Conservation (phyloP, 2,113 vertebrate genomes). For the Prietella phreatophila region DNA sequence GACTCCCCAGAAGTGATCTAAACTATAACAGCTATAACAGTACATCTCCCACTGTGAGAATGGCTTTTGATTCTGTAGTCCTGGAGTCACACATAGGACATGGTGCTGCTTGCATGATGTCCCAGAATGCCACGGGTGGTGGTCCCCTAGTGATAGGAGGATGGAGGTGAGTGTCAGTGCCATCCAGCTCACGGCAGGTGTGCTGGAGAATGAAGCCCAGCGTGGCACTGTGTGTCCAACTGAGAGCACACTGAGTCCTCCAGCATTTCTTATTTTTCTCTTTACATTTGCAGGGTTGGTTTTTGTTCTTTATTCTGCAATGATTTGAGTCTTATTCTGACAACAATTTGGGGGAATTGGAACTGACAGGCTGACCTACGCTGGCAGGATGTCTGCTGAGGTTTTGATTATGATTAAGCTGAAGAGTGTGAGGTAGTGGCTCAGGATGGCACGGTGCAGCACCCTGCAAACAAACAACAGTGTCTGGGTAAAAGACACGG, state of each 20-base stretch:
- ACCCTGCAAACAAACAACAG: neutral
- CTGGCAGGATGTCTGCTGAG: conserved; percentile 26
- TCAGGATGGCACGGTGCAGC: conserved; percentile 16
- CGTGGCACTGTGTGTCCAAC: conserved; percentile 27
- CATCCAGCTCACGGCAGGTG: conserved; percentile 37
- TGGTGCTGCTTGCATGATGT: neutral
- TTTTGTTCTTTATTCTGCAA: conserved; percentile 9
- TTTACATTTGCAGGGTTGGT: neutral
- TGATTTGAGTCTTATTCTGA: conserved; percentile 24
- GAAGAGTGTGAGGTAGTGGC: conserved; percentile 1
- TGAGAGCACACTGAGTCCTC: conserved; percentile 20
- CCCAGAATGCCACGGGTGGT: conserved; percentile 29
- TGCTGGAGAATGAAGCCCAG: conserved; percentile 37
- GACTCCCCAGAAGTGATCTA: neutral
- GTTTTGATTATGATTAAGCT: conserved; percentile 38
- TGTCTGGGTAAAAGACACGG: conserved; percentile 14
- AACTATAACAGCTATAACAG: conserved; percentile 24
- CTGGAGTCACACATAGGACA: conserved; percentile 23
- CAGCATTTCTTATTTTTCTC: conserved; percentile 1
- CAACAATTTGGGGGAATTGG: conserved; percentile 37
- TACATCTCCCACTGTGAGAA: conserved; percentile 21
- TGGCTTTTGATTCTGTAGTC: conserved; percentile 30
- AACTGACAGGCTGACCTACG: conserved; percentile 27
- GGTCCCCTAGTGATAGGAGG: conserved; percentile 29
- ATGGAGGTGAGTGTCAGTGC: conserved; percentile 20